Conservation (phyloP, 2,113 vertebrate genomes). For the Haemorhous mexicanus region DNA sequence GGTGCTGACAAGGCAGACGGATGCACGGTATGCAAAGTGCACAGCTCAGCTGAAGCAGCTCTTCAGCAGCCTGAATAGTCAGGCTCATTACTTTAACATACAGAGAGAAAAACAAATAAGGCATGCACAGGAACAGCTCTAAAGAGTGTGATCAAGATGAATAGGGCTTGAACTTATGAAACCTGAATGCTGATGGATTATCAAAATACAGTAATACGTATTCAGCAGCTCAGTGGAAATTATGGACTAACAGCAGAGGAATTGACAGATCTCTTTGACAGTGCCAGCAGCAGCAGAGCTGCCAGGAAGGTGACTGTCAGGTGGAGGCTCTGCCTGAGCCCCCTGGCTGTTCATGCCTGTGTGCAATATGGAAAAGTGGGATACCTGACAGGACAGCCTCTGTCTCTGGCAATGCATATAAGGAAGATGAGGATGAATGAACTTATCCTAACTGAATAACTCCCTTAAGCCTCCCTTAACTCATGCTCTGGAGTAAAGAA, state of each 20-base stretch:
- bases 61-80: not conserved
- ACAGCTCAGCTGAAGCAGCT: constrained; percentile 17
- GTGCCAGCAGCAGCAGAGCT: not conserved
- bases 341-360: not conserved
- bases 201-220: not conserved
- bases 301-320: not conserved
- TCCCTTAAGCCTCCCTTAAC: not conserved
- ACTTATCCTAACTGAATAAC: not conserved
- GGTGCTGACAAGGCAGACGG: not conserved
- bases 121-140: not conserved
- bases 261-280: not conserved
- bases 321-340: not conserved
- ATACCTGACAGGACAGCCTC: not conserved
- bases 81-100: not conserved
- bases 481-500: not conserved
- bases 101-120: not conserved
- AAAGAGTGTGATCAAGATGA: not conserved
- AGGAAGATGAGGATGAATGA: not conserved
- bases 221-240: not conserved
- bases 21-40: not conserved
- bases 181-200: not conserved
- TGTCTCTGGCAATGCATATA: not conserved
- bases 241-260: not conserved
- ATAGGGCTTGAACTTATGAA: not conserved
- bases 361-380: not conserved